These are phyloP conservation scores for Oncorhynchus clarkii DNA, from an alignment of 2,113 vertebrate species.

Conservation along the genomic window DNA sequence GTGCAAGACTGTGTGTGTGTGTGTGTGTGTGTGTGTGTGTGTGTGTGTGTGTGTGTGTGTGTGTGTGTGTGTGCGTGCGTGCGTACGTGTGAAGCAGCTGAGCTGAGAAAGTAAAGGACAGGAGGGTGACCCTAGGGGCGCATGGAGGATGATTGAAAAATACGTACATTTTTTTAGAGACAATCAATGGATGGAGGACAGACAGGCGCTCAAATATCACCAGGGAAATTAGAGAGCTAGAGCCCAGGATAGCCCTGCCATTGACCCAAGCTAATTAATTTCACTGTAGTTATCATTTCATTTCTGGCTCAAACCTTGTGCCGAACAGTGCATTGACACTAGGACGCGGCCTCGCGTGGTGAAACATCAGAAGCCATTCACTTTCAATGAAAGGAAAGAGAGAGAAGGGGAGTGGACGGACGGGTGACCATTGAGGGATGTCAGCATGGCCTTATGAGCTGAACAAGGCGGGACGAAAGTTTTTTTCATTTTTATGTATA, in stretches of 20 bases:
- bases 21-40: no score
- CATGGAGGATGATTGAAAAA: slow-evolving; percentile 97
- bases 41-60: background rate
- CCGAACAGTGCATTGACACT: background rate
- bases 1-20: no score
- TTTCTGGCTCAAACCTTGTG: slow-evolving; percentile 51
- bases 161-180: slow-evolving; percentile 96
- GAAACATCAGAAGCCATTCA: no score
- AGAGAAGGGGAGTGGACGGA: no score
- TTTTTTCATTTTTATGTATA: no score
- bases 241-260: slow-evolving; percentile 43
- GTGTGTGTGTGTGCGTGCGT: background rate
- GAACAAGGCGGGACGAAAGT: no score
- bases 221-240: slow-evolving; percentile 91
- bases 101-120: slow-evolving; percentile 84
- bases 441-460: no score
- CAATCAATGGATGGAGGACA: slow-evolving; percentile 97
- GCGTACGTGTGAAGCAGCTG: slow-evolving; percentile 17
- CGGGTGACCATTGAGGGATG: no score
- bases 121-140: slow-evolving; percentile 88
- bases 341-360: no score
- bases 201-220: slow-evolving; percentile 96
- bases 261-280: slow-evolving; percentile 95
- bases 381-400: no score
- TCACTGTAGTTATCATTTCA: slow-evolving; percentile 80